These are phyloP conservation scores for Glaucopsyche alexis DNA, from an alignment of 2,888 invertebrate species.

Conservation along the genomic window DNA sequence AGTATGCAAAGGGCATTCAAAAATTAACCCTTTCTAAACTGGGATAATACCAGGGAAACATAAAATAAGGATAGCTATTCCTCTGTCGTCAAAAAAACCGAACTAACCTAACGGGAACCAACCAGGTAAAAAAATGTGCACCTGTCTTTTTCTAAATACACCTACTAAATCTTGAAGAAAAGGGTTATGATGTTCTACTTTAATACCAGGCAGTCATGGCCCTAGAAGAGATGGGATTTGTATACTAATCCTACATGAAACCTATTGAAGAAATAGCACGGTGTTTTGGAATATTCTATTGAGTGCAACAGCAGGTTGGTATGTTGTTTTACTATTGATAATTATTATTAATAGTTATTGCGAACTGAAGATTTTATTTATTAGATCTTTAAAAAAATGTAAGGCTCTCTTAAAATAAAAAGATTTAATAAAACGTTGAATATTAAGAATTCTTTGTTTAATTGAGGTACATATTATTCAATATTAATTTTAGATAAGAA, in stretches of 20 bases:
- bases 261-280: background rate
- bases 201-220: conserved; percentile 56
- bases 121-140: background rate
- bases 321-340: too few relatives aligned
- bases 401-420: too few relatives aligned
- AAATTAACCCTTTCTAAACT: conserved; percentile 14
- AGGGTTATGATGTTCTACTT: conserved; percentile 59
- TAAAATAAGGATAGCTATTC: background rate
- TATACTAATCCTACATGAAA: background rate
- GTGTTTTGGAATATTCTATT: background rate
- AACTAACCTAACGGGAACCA: background rate
- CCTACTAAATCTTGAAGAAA: conserved; percentile 38
- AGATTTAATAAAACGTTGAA: too few relatives aligned
- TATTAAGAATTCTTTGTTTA: too few relatives aligned
- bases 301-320: background rate
- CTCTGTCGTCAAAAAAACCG: background rate
- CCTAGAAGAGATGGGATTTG: conserved; percentile 39
- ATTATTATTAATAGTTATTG: too few relatives aligned
- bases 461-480: too few relatives aligned
- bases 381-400: too few relatives aligned
- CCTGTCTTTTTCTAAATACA: background rate
- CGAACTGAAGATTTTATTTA: too few relatives aligned
- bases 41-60: background rate
- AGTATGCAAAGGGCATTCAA: background rate
- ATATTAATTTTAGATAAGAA: background rate